Evolutionary conservation across 2,888 invertebrate species (phyloP), one percentile per base, ranked within the genome.

Genomic region (Megamerina dolium): DNA sequence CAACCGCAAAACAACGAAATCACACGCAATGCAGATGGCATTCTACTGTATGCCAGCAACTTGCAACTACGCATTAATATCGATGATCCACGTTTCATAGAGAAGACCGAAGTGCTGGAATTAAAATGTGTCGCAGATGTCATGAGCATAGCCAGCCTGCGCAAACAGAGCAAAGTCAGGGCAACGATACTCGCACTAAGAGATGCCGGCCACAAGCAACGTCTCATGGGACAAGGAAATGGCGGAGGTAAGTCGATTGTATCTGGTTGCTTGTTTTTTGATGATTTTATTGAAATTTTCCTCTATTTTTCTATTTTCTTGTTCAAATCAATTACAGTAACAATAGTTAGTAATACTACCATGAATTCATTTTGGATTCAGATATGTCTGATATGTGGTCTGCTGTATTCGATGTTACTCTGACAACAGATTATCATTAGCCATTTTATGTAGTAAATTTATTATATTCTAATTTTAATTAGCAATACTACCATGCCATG

Each of bases 1-100:
- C 63, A 65, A 51, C 68, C 68, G 34, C 68, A 68, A 60, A 63
- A 66, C 57, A 69, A 68, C 53, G 72, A 72, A 55, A 62, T 67
- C 59, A 64, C 65, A 51, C 66, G 64, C 45, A 65, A 63, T 46
- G 52, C 56, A 35, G 65, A 70, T 38, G 70, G 70, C 45, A 70
- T 69, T 51, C 56, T 60, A 30, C 61, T 72, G 36, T 66, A 63
- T 45, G 59, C 63, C 38, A 66, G 68, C 56, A 70, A 60, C 54
- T 53, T 69, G 51, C 69, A 70, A 51, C 57, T 72, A 49, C 70
- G 69, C 42, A 62, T 72, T 45, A 62, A 63, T 50, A 61, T 72
- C 52, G 69, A 69, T 46, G 66, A 70, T 59, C 57, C 60, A 55
- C 67, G 64, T 37, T 70, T 64, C 56, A 67, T 66, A 41, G 57